A percentile compares a stretch with the other conserved stretches of the same genome.
These are phyloP conservation scores for Bufo bufo DNA, from an alignment of 2,113 vertebrate species.

Conservation along the genomic window DNA sequence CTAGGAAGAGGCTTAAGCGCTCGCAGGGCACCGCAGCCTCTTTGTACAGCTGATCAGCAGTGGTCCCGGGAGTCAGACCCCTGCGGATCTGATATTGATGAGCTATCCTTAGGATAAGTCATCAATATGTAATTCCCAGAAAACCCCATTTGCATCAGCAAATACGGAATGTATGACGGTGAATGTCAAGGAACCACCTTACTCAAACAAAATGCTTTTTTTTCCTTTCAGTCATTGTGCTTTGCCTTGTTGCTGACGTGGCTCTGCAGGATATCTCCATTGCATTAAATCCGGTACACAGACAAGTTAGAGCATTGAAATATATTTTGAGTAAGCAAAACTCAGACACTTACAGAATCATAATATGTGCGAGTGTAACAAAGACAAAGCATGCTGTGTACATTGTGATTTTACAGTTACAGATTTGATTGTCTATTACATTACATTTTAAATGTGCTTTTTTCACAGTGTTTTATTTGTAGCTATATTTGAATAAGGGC, in stretches of 20 bases:
- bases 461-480: too few relatives aligned
- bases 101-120: too few relatives aligned
- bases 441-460: too few relatives aligned
- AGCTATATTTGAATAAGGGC: too few relatives aligned
- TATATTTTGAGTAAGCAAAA: not conserved
- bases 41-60: too few relatives aligned
- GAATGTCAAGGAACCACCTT: conserved; percentile 7
- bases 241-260: conserved; percentile 39
- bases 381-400: not conserved
- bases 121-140: too few relatives aligned
- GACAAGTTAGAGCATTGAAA: not conserved
- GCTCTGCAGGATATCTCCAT: conserved; percentile 36
- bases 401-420: not conserved
- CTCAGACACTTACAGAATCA: not conserved
- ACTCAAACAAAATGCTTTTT: not conserved
- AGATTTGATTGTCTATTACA: too few relatives aligned
- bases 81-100: too few relatives aligned
- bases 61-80: too few relatives aligned
- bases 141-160: not conserved
- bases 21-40: too few relatives aligned
- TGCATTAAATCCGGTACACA: conserved; percentile 30
- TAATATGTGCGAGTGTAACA: too few relatives aligned
- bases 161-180: not conserved
- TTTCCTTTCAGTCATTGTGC: not conserved
- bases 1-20: too few relatives aligned